Evolutionary conservation across 2,113 vertebrate species (phyloP).

Genomic region (Meleagris gallopavo): DNA sequence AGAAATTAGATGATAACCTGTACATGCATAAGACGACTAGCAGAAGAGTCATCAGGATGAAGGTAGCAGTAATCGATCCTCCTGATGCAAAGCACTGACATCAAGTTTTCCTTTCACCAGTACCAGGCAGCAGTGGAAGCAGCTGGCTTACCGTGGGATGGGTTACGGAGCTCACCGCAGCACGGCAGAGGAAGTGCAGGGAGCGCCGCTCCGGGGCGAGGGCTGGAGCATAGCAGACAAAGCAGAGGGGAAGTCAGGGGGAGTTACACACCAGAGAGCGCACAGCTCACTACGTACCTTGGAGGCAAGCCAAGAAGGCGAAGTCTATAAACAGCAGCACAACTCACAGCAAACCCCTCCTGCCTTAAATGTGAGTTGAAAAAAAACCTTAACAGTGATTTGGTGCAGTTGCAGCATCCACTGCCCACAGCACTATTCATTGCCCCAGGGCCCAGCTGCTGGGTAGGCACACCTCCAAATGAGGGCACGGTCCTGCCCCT

Average conservation of each 20-base stretch:
- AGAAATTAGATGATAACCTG: background rate
- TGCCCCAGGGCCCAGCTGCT: background rate
- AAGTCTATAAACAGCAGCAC: background rate
- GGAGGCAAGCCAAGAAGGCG: background rate
- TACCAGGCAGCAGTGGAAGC: background rate
- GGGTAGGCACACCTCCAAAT: background rate
- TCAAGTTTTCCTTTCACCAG: background rate
- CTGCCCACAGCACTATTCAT: background rate
- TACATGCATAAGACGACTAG: background rate
- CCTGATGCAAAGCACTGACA: background rate
- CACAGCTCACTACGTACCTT: background rate
- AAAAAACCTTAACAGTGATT: background rate
- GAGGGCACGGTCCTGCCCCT: background rate
- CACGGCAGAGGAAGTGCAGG: background rate
- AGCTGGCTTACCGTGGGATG: background rate
- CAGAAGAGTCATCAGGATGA: background rate
- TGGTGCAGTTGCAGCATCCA: background rate
- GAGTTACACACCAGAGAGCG: background rate
- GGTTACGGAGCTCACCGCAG: background rate
- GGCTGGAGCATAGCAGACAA: background rate
- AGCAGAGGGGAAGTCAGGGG: background rate
- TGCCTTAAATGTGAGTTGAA: background rate
- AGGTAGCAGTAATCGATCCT: background rate
- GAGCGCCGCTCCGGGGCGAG: background rate
- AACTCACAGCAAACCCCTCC: fast-evolving